Conservation (phyloP, 2,113 vertebrate species). For the rat (Rattus norvegicus) region GRCr8 NC_086024.1:52205501-52206000, state of each 20-base stretch:
- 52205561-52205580: background rate
- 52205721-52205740: background rate
- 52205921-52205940: background rate
- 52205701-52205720: fast-evolving
- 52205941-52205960: background rate
- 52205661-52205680: background rate
- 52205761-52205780: background rate
- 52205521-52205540: background rate
- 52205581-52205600: background rate
- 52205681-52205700: background rate
- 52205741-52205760: background rate
- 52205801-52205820: background rate
- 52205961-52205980: background rate
- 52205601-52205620: background rate
- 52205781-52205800: background rate
- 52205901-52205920: background rate
- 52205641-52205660: background rate
- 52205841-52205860: background rate
- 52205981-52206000: background rate
- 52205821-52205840: background rate
- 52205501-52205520: background rate
- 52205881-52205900: background rate
- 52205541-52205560: background rate
- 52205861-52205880: background rate
- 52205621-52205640: fast-evolving